Base-by-base conservation (phyloP, 2,797 vertebrate species). In the Amblyraja radiata region DNA sequence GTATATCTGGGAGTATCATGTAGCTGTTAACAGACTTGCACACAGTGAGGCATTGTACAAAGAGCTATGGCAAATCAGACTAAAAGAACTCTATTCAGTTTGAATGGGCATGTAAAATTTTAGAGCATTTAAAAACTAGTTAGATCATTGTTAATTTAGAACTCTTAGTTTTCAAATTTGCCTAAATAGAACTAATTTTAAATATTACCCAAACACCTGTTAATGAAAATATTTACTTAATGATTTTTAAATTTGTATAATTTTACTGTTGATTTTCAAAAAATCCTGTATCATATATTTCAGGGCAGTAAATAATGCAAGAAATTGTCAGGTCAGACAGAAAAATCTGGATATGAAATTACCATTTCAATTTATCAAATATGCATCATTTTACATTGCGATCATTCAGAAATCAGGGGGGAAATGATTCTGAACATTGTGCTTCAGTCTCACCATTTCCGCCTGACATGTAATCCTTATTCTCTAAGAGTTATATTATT, bases 1-100 rank as follows among this genome's bases (percentile, higher is more conserved):
- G 95, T 96, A 96, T 96, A 96, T 95, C 96, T 96, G 95, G 95
- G 94, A 96, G 94, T 96, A 96, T 97, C 95, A 54, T 96, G 96
- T 96, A 96, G 96, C 96, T 94, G 94, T 95, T 95, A 95, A 95
- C 95, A 95, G 95, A 93, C 78, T 93, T 94, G 71, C 94, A 95
- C 93, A 97, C 96, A 97, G 96, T 96, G 94, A 94, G 95, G 95
- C 96, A 96, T 96, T 97, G 96, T 97, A 93, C 18, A 54, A 79
- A 90, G 91, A 78, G 94, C 78, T 81, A 93, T 94, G 76, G 93
- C 93, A 94, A 95, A 94, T 94, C 94, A 94, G 94, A 93, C 94
- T 92, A 92, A 92, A 92, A 74, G 90, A 92, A 76, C 90, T 1
- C 90, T 76, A 92, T 92, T 92, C 90, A 92, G 46, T 10, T 92